Evolutionary conservation across 2,888 invertebrate genomes (phyloP).

Genomic region (Pristionchus fissidentatus): DNA sequence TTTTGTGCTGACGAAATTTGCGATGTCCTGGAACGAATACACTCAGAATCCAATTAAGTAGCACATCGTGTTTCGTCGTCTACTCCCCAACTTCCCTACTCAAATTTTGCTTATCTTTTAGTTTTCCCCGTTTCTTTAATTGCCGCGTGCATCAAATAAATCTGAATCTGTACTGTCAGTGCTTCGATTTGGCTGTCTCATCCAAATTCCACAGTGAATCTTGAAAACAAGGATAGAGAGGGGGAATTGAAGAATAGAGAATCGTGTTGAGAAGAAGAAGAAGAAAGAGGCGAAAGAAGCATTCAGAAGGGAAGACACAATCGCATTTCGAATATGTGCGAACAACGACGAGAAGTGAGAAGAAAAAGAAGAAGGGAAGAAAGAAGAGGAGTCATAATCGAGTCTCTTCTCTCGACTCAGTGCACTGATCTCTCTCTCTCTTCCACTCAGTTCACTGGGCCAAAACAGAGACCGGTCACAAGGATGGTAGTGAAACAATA

Average conservation of each 20-base stretch:
- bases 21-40: background rate
- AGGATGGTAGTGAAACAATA: background rate
- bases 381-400: background rate
- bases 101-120: too few relatives aligned
- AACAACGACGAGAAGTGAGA: background rate
- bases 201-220: slow-evolving; percentile 34
- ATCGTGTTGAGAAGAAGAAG: slow-evolving; percentile 4
- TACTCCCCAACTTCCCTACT: background rate
- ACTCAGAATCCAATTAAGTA: background rate
- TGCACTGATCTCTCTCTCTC: background rate
- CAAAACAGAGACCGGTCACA: background rate
- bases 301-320: background rate
- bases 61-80: background rate
- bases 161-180: too few relatives aligned
- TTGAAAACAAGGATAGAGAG: background rate
- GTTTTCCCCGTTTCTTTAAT: too few relatives aligned
- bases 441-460: slow-evolving; percentile 11
- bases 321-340: slow-evolving; percentile 23
- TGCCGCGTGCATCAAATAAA: too few relatives aligned
- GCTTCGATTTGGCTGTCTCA: slow-evolving; percentile 20
- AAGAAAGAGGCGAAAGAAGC: background rate
- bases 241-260: slow-evolving; percentile 19
- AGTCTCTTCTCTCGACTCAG: background rate
- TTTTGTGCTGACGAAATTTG: background rate
- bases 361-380: background rate